Evolutionary conservation across 2,888 invertebrate genomes (phyloP), one percentile per base, ranked within the genome.

Genomic region (Nymphalis polychloros): DNA sequence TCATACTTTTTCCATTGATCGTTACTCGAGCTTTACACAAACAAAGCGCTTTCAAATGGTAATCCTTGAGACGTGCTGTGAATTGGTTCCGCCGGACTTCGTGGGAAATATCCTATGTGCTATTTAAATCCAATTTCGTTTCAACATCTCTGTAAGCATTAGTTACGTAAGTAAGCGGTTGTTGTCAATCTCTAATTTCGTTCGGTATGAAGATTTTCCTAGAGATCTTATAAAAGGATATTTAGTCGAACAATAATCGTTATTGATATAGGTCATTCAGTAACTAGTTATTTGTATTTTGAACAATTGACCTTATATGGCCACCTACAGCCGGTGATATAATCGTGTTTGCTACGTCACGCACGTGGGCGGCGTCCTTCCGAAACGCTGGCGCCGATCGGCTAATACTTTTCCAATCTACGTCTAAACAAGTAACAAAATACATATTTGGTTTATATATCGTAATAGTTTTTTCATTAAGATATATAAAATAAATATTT

Each of bases 311-410:
- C 90, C 90, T 91, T 90, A 90, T 91, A 91, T 85, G 90, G 91
- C 89, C 88, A 88, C 91, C 90, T 90, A 91, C 91, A 87, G 84
- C 81, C 85, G 88, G 87, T 90, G 90, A 90, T 90, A 90, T 90
- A 91, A 90, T 88, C 88, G 75, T 75, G 84, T 84, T 86, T 86
- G 85, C 85, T 86, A 87, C 78, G 76, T 76, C 74, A 73, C 69
- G 77, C 70, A 86, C 84, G 91, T 90, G 87, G 90, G 90, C 81
- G 84, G 82, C 84, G 90, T 89, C 89, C 89, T 90, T 89, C 88
- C 83, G 80, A 80, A 75, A 68, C 74, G 68, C 79, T 82, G 81
- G 79, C 81, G 81, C 80, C 81, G 80, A 78, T 77, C 83, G 79
- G 78, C 81, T 75, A 68, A 71, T 73, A 70, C 72, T 70, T 74